Base-by-base conservation (phyloP, 2,113 vertebrate species). In the Scopus umbretta region DNA sequence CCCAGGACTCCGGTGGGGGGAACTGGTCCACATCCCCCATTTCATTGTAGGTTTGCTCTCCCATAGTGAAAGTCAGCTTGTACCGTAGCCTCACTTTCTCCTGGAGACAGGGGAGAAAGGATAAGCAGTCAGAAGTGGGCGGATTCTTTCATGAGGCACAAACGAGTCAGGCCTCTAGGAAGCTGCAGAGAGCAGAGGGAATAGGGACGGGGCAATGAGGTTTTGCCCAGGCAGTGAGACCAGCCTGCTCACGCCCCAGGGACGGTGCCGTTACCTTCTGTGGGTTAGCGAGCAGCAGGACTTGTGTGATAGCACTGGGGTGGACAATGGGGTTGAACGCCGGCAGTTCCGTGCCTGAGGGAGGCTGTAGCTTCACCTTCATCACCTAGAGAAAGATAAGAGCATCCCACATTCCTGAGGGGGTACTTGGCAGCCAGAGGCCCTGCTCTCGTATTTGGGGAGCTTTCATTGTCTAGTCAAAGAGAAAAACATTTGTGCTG, bases 51-150 rank as follows among this genome's bases (percentile, higher is more conserved):
- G 98, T 98, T 93, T 98, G 98, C 52, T 99, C 99, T 53, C 98
- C 99, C 96, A 99, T 97, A 94, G 98, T 98, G 97, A 99, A 99
- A 5, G 98, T 99, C 43, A 99, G 98, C 97, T 99, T 99, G 98
- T 99, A 99, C 83, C 99, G 98, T 98, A 99, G 98, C 75, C 99
- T 99, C 52, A 99, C 99, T 96, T 99, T 99, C 97, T 99, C 99
- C 99, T 99, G 96, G 43, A 95, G n/a, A 49, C 16, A 27, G 34
- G 23, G 65, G 45, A 92, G 50, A 55, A 81, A 92, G 30, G 30
- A 73, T 34, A 79, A 47, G 19, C 13, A 52, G n/a, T 91, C 42
- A 94, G 70, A 79, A 67, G n/a, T n/a, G n/a, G n/a, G n/a, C n/a
- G n/a, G n/a, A n/a, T n/a, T n/a, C n/a, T n/a, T n/a, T n/a, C 23